Evolutionary conservation across 2,888 invertebrate species (phyloP), one percentile per base, ranked within the genome.

Genomic region (Drosophila prostipennis): DNA sequence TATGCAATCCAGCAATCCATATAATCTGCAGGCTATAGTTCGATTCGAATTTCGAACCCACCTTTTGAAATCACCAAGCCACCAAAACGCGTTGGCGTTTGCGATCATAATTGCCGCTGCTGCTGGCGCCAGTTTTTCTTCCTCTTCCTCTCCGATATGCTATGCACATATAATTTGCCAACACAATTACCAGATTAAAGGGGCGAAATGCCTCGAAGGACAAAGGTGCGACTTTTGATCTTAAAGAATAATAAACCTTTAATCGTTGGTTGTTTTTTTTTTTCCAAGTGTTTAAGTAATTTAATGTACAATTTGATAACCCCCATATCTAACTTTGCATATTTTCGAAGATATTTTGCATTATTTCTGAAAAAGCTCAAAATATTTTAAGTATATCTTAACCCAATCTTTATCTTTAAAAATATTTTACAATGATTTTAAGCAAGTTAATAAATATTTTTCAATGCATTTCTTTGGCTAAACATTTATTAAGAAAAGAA

Each of bases 121-220:
- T 56, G 70, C 32, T 71, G 60, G 71, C 71, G 55, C 72, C 72
- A 56, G 51, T 39, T 37, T 56, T 46, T 48, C 48, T 55, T 19
- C 19, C 2, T 19, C 19, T 19, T 39, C 45, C 42, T 10, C 40
- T 45, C 43, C 57, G 45, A 37, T 26, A 26, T 26, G 26, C 26
- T 26, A 32, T 32, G 10, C 19, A 42, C 34, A 43, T 43, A 19
- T 58, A 58, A 58, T 55, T 58, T 58, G 56, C 39, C 8, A 6
- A 19, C 39, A 40, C 39, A 54, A 58, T 58, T 58, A 32, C 32
- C 57, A 39, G 56, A 55, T 32, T 40, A 54, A 32, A 54, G 57
- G 57, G n/a, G 55, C 14, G 34, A 46, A 45, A 36, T 34, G 16
- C 34, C 34, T 26, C 49, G 55, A n/a, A 54, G 57, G 56, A 40